Evolutionary conservation across 2,113 vertebrate species (phyloP).

Genomic region (Triplophysa rosa): DNA sequence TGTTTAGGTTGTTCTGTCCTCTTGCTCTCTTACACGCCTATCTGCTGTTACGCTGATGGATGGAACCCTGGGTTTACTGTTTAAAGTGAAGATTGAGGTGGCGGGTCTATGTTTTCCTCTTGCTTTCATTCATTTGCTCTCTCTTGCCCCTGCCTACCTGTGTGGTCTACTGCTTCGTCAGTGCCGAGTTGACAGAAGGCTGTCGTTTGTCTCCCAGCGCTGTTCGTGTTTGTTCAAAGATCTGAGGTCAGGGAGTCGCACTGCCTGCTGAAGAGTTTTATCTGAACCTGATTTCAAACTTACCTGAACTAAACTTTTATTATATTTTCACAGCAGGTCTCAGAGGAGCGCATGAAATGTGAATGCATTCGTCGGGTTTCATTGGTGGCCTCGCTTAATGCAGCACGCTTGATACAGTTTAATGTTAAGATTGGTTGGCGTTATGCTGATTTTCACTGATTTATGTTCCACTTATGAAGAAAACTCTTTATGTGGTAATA

Average conservation of each 20-base stretch:
- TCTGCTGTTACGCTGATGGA: conserved; percentile 41
- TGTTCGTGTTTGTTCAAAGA: conserved; percentile 27
- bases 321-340: conserved; percentile 4
- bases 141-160: conserved; percentile 28
- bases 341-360: neutral
- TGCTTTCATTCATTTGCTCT: conserved; percentile 20
- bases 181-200: conserved; percentile 47
- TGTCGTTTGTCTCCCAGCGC: conserved; percentile 35
- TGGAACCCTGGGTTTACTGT: conserved; percentile 6
- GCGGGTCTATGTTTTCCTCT: conserved; percentile 11
- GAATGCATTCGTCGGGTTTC: neutral
- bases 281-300: conserved; percentile 34
- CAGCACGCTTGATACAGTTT: no score
- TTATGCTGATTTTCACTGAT: no score
- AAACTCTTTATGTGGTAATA: no score
- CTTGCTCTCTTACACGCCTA: conserved; percentile 46
- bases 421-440: no score
- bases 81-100: conserved; percentile 31
- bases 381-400: no score
- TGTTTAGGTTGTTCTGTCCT: conserved; percentile 44
- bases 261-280: conserved; percentile 13
- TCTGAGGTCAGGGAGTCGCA: neutral
- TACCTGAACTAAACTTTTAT: conserved; percentile 5
- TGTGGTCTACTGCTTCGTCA: conserved; percentile 50
- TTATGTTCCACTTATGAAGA: no score